Evolutionary conservation across 2,797 vertebrate species (phyloP), one percentile per base, ranked within the genome.

Genomic region (Cossypha dichroa): DNA sequence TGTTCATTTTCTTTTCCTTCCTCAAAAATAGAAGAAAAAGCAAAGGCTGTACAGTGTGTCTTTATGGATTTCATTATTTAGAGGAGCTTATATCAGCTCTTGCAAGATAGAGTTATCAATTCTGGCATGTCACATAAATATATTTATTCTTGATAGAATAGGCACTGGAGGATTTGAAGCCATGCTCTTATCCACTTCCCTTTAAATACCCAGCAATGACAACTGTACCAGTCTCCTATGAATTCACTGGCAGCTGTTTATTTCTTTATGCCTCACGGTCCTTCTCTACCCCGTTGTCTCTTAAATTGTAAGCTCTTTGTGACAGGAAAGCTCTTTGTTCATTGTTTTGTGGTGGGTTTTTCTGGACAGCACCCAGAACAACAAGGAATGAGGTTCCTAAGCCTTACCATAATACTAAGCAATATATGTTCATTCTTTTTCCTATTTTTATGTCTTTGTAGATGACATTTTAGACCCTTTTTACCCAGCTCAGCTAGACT

Each of bases 401-500:
- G 63, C 28, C 79, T 91, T 70, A 59, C 28, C 40, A 60, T 74
- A 81, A 77, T 38, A 54, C 29, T 80, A 60, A 86, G 41, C 20
- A 75, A 85, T 5, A 22, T 4, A 36, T 3, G 4, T 38, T 59
- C 13, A 33, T 40, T 4, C 6, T 19, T 48, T 34, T 29, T 40
- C 28, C 22, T 78, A 8, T 28, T 45, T 93, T 55, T 91, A 4
- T 84, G 26, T 64, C 33, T 66, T 43, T 48, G n/a, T 45, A 99
- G 98, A 98, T 98, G 15, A 98, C 97, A 15, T 99, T 99, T 97
- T 98, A 99, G 48, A 98, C 97, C 0, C 98, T 98, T 9, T 99
- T 99, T 91, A 98, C 74, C 64, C 97, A 98, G 55, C 95, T 99
- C 41, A 98, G 98, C 12, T 98, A 98, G 94, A 98, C 94, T 86